Base-by-base conservation (phyloP, 2,888 invertebrate species). In the Brachypalpus laphriformis region DNA sequence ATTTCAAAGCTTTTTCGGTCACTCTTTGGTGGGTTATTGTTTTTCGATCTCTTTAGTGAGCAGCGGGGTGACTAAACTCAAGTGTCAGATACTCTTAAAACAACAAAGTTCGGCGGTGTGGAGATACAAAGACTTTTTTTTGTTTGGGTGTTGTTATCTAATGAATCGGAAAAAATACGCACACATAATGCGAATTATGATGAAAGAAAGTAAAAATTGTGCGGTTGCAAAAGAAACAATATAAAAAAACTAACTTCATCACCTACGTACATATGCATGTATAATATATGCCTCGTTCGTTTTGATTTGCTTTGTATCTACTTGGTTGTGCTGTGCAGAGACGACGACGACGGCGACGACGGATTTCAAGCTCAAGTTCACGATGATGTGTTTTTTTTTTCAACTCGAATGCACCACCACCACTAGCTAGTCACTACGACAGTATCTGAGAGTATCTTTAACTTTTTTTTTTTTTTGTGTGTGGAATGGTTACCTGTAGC, bases 361-460 rank as follows among this genome's bases (percentile, higher is more conserved):
- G 45, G 14, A 74, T 81, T 85, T 85, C 85, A 85, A 85, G 85
- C 85, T 85, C 85, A 85, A 85, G 85, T 85, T 85, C 85, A 85
- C 70, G 70, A 65, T 75, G 71, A 56, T 63, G 71, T 34, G 56
- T 16, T 25, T 31, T 65, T 45, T 66, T 42, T 42, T 31, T 20
- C 56, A 25, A n/a, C 20, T 47, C 16, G 31, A 22, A 49, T 40
- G 42, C 28, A 37, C 25, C 37, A 34, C 16, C 37, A 25, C 54
- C 5, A 45, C 6, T 8, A 3, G 28, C 5, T n/a, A 63, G 28
- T 49, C 47, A 20, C 20, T 16, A 49, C 9, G 54, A n/a, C 31
- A 34, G 20, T 57, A 42, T 42, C 42, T 70, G 56, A 49, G 31
- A 25, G 65, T 47, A 65, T 65, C 47, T 65, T 65, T 65, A 14